Percentiles rank a stretch among this genome's conserved stretches.
phyloP scores from a whole-genome alignment of 1,140 invertebrate genomes.

The Orius insidiosus region DNA sequence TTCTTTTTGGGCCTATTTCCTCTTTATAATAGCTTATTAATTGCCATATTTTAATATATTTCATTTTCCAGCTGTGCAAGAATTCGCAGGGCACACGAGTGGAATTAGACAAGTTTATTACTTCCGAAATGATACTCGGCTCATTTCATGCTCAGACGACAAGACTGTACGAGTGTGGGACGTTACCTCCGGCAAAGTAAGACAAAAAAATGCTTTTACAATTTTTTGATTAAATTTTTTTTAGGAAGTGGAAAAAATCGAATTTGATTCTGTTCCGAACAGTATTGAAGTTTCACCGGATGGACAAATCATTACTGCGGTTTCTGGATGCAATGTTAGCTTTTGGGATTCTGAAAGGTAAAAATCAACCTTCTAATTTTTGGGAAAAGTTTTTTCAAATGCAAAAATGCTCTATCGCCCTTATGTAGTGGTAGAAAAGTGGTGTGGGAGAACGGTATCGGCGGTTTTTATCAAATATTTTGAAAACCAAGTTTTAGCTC shows the following conservation, averaged over 20 bases:
- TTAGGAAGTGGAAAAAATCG: slow-evolving; percentile 63
- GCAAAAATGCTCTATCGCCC: too few species aligned
- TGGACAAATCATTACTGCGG: slow-evolving; percentile 65
- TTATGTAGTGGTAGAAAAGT: too few species aligned
- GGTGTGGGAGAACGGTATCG: too few species aligned
- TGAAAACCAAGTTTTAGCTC: too few species aligned
- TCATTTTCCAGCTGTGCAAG: slow-evolving; percentile 40
- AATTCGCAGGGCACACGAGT: slow-evolving; percentile 67
- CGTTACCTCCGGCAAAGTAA: slow-evolving; percentile 43
- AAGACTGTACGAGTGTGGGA: slow-evolving; percentile 78
- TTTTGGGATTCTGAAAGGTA: slow-evolving; percentile 64
- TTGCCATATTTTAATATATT: neutral
- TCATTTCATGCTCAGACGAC: slow-evolving; percentile 84
- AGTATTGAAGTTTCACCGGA: slow-evolving; percentile 81
- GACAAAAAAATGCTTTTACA: neutral
- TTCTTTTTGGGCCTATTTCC: too few species aligned
- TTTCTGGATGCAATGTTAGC: slow-evolving; percentile 61
- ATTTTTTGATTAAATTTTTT: slow-evolving; percentile 20
- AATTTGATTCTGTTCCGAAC: slow-evolving; percentile 64
- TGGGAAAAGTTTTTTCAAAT: too few species aligned
- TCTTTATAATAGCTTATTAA: too few species aligned
- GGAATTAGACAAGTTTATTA: slow-evolving; percentile 74
- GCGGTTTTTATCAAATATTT: too few species aligned
- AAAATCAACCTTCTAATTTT: too few species aligned
- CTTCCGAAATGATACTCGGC: slow-evolving; percentile 57